phyloP scores from a whole-genome alignment of 37 sponge, comb jelly and placozoan genomes.

The Hormiphora californensis region DNA sequence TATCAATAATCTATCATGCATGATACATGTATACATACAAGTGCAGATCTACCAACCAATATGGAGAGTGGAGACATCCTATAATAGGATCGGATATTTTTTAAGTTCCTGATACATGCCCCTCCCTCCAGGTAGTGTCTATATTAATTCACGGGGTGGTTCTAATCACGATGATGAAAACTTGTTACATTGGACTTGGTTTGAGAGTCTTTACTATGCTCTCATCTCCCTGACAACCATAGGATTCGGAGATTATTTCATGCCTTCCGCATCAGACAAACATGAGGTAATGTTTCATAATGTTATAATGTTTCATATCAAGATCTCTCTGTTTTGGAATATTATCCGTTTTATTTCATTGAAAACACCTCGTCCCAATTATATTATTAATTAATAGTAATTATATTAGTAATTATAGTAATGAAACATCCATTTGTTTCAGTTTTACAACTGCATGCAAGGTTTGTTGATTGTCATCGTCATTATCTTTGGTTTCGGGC shows the following conservation, averaged over 20 bases:
- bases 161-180: neutral
- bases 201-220: neutral
- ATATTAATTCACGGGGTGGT: neutral
- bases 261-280: neutral
- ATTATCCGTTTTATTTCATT: no score
- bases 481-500: constrained; percentile 25
- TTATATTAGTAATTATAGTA: no score
- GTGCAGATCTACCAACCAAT: no score
- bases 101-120: neutral
- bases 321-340: no score
- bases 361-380: no score
- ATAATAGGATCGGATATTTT: neutral
- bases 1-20: no score
- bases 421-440: neutral
- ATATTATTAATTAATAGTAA: no score
- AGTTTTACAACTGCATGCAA: constrained; percentile 17
- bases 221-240: constrained; percentile 5
- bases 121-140: neutral
- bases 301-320: no score
- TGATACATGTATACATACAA: no score
- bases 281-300: neutral
- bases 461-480: neutral
- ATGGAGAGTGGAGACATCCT: neutral
- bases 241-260: constrained; percentile 18
- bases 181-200: neutral